Evolutionary conservation across 2,888 invertebrate genomes (phyloP), one percentile per base, ranked within the genome.

Genomic region (Drosophila greeni): DNA sequence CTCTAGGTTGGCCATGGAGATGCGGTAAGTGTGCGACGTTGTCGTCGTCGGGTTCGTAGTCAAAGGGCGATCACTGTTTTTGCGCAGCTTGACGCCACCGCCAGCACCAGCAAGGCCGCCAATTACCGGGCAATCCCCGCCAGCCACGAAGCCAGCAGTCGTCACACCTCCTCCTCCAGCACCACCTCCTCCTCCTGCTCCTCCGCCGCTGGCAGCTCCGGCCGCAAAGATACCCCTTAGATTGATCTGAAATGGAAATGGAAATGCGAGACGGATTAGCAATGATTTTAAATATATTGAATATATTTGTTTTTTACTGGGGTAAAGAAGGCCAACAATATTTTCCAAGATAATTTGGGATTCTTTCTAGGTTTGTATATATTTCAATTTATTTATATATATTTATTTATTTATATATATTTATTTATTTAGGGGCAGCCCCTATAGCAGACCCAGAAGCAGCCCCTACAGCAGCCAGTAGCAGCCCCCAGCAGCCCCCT

Each of bases 1-100:
- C 90, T 97, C 97, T 55, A 97, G 91, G 89, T 97, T 97, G 52
- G 97, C 97, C 96, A 97, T 97, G 54, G 97, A 97, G 89, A 97
- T 97, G 84, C 97, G 92, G 89, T 97, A 86, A 29, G 86, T 84
- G 71, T 86, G 85, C 55, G 86, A 80, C 69, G 60, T 33, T 58
- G 59, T 67, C 59, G 43, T 24, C 11, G 42, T 5, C 5, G 29
- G n/a, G n/a, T n/a, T 18, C 59, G 76, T 72, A 55, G 79, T 74
- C 48, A 84, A 66, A 55, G 75, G 74, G 70, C 85, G 81, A 66
- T 86, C 86, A 61, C 84, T 82, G 51, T 83, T 74, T 54, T 73
- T 84, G 55, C 86, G 86, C 76, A 86, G 67, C 70, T 86, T 86
- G 51, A 86, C 86, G 71, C 73, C 79, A 69, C 69, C 79, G 72